Percentiles rank a stretch among this genome's conserved stretches.
phyloP scores from a whole-genome alignment of 2,797 vertebrate genomes.

The Linurgus olivaceus region DNA sequence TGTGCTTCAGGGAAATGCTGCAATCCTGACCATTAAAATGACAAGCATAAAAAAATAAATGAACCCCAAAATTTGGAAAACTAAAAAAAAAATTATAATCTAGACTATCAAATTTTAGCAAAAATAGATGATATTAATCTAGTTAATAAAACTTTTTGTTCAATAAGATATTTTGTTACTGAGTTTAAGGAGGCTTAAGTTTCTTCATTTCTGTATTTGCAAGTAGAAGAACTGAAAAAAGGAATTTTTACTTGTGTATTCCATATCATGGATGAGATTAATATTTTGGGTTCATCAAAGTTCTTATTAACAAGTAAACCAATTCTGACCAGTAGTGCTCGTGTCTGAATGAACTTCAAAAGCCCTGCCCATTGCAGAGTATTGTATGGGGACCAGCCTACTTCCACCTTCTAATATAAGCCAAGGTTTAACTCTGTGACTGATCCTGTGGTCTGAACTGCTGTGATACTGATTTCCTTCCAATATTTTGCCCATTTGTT shows the following conservation, averaged over 20 bases:
- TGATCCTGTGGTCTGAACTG: neutral
- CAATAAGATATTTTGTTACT: neutral
- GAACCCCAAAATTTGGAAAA: neutral
- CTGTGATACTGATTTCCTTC: neutral
- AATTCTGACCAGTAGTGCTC: accelerated
- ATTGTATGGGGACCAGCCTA: neutral
- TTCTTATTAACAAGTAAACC: neutral
- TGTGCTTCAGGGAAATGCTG: neutral
- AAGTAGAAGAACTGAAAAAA: neutral
- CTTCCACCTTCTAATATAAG: neutral
- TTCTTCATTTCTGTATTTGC: neutral
- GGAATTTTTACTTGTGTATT: neutral
- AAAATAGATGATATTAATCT: neutral
- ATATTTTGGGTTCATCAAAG: neutral
- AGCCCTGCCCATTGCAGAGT: neutral
- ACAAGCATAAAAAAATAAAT: neutral
- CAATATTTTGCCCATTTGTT: neutral
- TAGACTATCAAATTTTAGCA: neutral
- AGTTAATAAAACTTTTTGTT: neutral
- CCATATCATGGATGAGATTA: neutral
- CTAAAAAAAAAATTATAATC: no score
- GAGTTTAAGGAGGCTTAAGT: neutral
- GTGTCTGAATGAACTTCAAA: neutral
- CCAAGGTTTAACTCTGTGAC: neutral
- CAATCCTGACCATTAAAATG: neutral